Base-by-base conservation (phyloP, 2,113 vertebrate species). In the Ageneiosus marmoratus region DNA sequence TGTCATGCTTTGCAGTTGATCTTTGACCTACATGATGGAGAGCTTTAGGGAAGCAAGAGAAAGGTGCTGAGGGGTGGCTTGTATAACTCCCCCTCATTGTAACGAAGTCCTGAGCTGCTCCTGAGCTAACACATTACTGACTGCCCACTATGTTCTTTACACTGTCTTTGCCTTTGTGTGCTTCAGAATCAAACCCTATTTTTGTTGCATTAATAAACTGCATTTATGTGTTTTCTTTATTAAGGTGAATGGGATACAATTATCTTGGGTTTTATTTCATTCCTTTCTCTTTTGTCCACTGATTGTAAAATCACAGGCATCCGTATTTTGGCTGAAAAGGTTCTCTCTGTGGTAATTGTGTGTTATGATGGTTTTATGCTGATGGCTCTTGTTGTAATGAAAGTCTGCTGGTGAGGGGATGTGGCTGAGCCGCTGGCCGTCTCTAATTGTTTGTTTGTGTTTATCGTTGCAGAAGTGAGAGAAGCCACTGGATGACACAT, bases 361-460 rank as follows among this genome's bases (percentile, higher is more conserved):
- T 84, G 86, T 82, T 85, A 58, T 83, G 86, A 77, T 85, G 29
- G 82, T 77, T 85, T 80, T 75, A 63, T 79, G 77, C 86, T 83
- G 83, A 76, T 82, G 80, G 79, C 65, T 56, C 69, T 87, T 75
- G 75, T 83, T 80, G 70, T 83, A 85, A 77, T 80, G 73, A 80
- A 85, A 77, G 76, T 70, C 69, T n/a, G 70, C 84, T 73, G 83
- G 63, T n/a, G 82, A 77, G 81, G 83, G 84, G 82, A 85, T 73
- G 34, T 83, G 77, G 55, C 77, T 81, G 75, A 82, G 81, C 80
- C 83, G 79, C 76, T 80, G 85, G 77, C 84, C 73, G 73, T 86
- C 77, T 82, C 75, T 84, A 85, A 84, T 87, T 81, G 70, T 87
- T 88, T 89, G 85, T 88, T 86, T 87, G 86, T 87, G 86, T 84